Percentiles rank a stretch among this genome's conserved stretches.
Evolutionary conservation across 1,140 invertebrate genomes (phyloP).

Genomic region (Drosophila lini): DNA sequence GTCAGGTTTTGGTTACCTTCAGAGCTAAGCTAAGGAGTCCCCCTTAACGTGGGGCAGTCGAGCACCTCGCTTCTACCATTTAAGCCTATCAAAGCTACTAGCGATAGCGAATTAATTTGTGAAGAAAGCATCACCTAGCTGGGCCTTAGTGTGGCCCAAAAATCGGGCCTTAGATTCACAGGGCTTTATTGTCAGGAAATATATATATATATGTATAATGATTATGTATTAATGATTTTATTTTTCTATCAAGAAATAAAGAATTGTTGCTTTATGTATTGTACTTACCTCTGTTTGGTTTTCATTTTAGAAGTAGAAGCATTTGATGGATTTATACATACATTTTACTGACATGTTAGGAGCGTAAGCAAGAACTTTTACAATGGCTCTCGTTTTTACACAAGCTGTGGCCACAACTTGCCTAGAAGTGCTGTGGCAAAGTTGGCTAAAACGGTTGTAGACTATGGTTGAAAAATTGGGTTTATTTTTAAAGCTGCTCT

Average conservation of each 20-base stretch:
- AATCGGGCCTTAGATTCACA: background rate
- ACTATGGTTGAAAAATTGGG: background rate
- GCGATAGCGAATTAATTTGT: constrained; percentile 11
- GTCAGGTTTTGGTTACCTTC: constrained; percentile 36
- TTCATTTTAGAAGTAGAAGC: background rate
- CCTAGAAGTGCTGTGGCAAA: background rate
- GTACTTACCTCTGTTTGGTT: background rate
- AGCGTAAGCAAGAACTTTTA: background rate
- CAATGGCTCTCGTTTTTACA: background rate
- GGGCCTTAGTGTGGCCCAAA: background rate
- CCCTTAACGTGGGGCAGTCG: constrained; percentile 18
- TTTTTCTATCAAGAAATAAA: constrained; percentile 65
- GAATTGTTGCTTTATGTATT: constrained; percentile 41
- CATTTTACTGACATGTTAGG: background rate
- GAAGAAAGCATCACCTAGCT: constrained; percentile 17
- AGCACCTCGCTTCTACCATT: constrained; percentile 52
- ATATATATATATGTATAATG: constrained; percentile 37
- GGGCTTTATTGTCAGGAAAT: constrained; percentile 17
- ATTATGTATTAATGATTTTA: constrained; percentile 58
- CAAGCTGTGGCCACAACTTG: background rate
- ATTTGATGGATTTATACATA: background rate
- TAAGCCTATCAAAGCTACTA: constrained; percentile 20
- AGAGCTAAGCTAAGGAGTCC: constrained; percentile 27
- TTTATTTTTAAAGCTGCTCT: background rate
- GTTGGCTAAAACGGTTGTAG: background rate